phyloP scores from a whole-genome alignment of 2,888 invertebrate species.

The Hirtodrosophila trivittata region DNA sequence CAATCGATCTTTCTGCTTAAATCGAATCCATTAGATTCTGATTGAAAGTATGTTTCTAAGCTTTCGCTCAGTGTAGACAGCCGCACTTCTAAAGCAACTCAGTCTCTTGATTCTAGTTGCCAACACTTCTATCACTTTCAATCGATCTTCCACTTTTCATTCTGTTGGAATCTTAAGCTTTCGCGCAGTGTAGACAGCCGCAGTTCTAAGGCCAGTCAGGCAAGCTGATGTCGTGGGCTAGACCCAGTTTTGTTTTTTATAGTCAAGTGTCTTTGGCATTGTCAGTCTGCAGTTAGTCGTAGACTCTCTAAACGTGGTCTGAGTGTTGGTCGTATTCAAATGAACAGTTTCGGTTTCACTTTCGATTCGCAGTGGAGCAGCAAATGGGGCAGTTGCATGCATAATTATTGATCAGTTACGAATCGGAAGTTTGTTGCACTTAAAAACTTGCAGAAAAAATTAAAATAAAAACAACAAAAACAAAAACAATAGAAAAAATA shows the following conservation, averaged over 20 bases:
- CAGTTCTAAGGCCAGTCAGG: not conserved
- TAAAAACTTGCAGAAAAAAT: not conserved
- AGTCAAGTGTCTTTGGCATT: constrained; percentile 25
- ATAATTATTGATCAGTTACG: constrained; percentile 32
- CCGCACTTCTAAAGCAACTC: no score
- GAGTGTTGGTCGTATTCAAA: not conserved
- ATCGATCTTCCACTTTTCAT: no score
- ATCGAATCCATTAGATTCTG: no score
- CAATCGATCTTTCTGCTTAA: no score
- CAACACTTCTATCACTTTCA: no score
- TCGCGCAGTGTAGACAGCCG: constrained; percentile 2
- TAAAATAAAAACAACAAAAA: not conserved
- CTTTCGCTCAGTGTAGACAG: no score
- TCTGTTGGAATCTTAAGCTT: not conserved
- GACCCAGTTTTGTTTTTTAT: constrained; percentile 16
- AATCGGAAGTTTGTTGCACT: constrained; percentile 11
- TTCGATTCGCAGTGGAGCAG: not conserved
- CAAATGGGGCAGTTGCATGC: constrained; percentile 6
- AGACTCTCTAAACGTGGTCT: not conserved
- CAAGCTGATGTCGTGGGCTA: constrained; percentile 12
- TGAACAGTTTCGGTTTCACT: constrained; percentile 16
- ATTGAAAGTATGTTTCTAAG: no score
- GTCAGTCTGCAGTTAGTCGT: not conserved
- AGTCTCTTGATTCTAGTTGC: no score
- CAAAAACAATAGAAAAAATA: not conserved